Conservation (phyloP, 2,888 invertebrate genomes). For the Myopa tessellatipennis region DNA sequence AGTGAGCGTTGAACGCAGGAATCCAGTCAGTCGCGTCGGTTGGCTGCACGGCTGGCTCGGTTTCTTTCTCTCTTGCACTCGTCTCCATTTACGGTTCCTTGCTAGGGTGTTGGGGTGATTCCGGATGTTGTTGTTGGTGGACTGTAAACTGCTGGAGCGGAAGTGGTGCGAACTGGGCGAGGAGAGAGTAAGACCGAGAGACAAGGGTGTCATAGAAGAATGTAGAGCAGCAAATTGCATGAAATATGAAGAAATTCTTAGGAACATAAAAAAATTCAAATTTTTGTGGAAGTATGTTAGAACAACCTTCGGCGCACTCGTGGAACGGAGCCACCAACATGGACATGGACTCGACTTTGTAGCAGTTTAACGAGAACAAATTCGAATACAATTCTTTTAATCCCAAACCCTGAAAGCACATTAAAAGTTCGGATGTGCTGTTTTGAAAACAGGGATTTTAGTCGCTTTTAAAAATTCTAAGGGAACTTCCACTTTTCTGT, state of each 20-base stretch:
- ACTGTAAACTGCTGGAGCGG: slow-evolving; percentile 3
- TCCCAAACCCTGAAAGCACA: no score
- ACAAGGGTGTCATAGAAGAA: background rate
- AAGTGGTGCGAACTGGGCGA: background rate
- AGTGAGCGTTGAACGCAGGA: slow-evolving; percentile 40
- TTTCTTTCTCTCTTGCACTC: slow-evolving; percentile 24
- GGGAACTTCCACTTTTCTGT: no score
- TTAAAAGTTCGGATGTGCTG: no score
- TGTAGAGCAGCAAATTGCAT: slow-evolving; percentile 14
- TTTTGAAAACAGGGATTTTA: no score
- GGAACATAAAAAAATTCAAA: background rate
- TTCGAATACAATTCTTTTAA: no score
- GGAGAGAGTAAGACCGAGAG: background rate
- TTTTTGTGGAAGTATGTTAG: no score
- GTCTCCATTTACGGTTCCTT: slow-evolving; percentile 10
- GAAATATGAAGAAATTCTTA: background rate
- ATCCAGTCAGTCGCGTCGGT: slow-evolving; percentile 35
- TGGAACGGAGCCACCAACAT: no score
- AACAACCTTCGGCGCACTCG: no score
- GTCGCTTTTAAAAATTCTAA: no score
- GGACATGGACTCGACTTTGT: no score
- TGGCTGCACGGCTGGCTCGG: slow-evolving; percentile 27
- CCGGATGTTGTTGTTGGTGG: background rate
- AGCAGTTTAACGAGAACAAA: no score
- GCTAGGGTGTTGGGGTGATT: slow-evolving; percentile 6